phyloP scores from a whole-genome alignment of 2,888 invertebrate genomes.

The Muschampia plurimacula region DNA sequence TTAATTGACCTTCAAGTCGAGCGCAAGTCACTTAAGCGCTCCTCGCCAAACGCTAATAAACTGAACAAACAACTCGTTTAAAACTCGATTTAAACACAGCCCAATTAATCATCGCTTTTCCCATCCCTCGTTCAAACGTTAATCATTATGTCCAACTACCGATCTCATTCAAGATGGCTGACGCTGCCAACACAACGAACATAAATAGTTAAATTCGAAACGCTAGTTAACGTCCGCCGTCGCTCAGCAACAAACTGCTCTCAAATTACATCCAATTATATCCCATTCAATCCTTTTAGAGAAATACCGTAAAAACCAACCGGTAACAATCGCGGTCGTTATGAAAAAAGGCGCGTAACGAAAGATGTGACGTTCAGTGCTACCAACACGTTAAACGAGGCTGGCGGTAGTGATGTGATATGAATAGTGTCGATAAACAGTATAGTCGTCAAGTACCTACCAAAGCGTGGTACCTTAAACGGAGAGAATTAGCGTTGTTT shows the following conservation, averaged over 20 bases:
- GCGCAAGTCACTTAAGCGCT: constrained; percentile 24
- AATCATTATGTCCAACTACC: constrained; percentile 72
- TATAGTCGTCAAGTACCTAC: constrained; percentile 28
- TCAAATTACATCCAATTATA: constrained; percentile 85
- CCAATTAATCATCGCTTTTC: constrained; percentile 74
- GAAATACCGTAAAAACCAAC: constrained; percentile 67
- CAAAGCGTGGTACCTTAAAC: constrained; percentile 3
- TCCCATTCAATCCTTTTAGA: constrained; percentile 81
- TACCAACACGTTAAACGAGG: constrained; percentile 74
- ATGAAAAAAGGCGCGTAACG: constrained; percentile 79
- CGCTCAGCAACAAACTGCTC: constrained; percentile 76
- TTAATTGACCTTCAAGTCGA: not conserved
- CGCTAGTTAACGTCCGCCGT: constrained; percentile 69
- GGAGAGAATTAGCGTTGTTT: constrained; percentile 36
- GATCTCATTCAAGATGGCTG: constrained; percentile 75
- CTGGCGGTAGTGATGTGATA: constrained; percentile 58
- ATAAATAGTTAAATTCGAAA: constrained; percentile 72
- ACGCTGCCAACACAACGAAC: constrained; percentile 67
- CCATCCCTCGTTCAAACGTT: constrained; percentile 59
- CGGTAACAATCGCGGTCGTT: constrained; percentile 79
- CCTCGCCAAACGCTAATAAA: constrained; percentile 21
- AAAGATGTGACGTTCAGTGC: constrained; percentile 74
- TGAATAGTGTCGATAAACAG: constrained; percentile 55
- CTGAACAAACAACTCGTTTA: constrained; percentile 38
- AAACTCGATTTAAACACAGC: constrained; percentile 48